Evolutionary conservation across 2,113 vertebrate genomes (phyloP), one percentile per base, ranked within the genome.

Genomic region (Bucco capensis): DNA sequence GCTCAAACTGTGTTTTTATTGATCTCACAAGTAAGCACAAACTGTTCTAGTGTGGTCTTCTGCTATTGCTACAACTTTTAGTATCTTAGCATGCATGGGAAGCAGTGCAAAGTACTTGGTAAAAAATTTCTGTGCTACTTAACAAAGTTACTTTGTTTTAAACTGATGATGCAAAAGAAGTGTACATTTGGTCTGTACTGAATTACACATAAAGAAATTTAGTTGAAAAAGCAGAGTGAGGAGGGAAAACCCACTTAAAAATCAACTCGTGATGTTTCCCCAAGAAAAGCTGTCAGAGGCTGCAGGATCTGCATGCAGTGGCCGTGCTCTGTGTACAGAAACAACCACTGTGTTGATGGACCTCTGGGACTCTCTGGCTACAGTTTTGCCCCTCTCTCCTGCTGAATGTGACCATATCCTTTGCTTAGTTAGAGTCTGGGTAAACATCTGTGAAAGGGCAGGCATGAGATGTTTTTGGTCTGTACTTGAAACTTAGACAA

Each of bases 331-430:
- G 0, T 21, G 4, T 60, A 12, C 28, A 56, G 33, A 35, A 72
- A 15, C 23, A 37, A 31, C 46, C 28, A 40, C 8, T 1, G 0
- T 11, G 6, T 56, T 3, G 4, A n/a, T 0, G 4, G 38, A 23
- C 6, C 12, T 13, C 31, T 64, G 31, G 74, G 80, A 73, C 22
- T 11, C 19, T 49, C 17, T 38, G 27, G 30, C 10, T 64, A n/a
- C 13, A 19, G 10, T 70, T 53, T 69, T 37, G 6, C 14, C 19
- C 8, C 4, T 1, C 35, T 44, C 0, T 66, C 6, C 17, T 40
- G 8, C 10, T 66, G 33, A 60, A 66, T 25, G 7, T 14, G 21
- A 74, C n/a, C 19, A 12, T n/a, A 30, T n/a, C 30, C 4, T 46
- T 46, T 73, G 8, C 28, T 42, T 42, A 2, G 12, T 12, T 25